Evolutionary conservation across 2,113 vertebrate genomes (phyloP), one percentile per base, ranked within the genome.

Genomic region (Macrotis lagotis): DNA sequence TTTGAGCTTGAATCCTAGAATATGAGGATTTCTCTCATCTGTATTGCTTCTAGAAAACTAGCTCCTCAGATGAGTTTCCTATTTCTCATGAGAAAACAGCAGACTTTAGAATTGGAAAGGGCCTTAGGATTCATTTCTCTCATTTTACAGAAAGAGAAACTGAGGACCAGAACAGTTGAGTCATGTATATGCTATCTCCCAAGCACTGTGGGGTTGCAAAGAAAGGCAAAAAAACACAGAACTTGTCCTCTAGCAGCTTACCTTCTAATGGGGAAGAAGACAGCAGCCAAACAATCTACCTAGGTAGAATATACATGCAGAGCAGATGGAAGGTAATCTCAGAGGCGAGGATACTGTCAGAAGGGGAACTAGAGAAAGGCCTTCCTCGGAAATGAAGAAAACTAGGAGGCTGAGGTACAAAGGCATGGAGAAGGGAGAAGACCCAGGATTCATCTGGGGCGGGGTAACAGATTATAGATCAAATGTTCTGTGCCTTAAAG

Each of bases 21-120:
- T 44, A 37, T 66, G 59, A 66, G 59, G 28, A 66, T 66, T 66
- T 66, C 59, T 66, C 59, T 66, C 12, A 66, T 37, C 12, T 37
- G 31, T 24, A 10, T 26, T 91, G 10, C 48, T 92, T 95, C 44
- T 91, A 89, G 91, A 83, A 51, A 92, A 90, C 44, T 91, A n/a
- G 25, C 93, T 90, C 91, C 19, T 90, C 25, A 55, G 44, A 93
- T 12, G 31, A 44, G 51, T 88, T 95, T 26, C 11, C 5, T 74
- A 37, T 37, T 66, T 66, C 48, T 74, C 25, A 9, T 92, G 31
- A 25, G 31, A 91, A 48, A 94, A 96, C 37, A 37, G 14, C 37
- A 37, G 31, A 66, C 28, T 37, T 5, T 66, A 59, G 28, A 55
- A 28, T 10, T 55, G 28, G 55, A 59, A 59, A 59, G 55, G 55